These are phyloP conservation scores for Ferrisia virgata DNA, from an alignment of 2,888 invertebrate species.

Conservation along the genomic window DNA sequence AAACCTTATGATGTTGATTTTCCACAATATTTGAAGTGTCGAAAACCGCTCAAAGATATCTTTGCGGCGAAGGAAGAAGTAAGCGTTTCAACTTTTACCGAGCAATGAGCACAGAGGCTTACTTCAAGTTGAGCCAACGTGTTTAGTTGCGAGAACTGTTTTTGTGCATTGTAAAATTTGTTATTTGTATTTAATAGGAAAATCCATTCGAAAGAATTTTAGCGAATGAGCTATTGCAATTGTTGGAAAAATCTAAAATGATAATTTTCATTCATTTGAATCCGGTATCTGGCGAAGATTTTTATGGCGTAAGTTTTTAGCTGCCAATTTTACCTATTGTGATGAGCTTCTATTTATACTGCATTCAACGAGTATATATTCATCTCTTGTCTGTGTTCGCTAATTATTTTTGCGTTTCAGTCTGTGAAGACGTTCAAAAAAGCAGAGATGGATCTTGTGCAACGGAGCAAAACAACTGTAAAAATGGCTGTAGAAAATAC, in stretches of 20 bases:
- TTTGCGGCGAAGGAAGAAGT: neutral
- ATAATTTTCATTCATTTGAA: slow-evolving; percentile 44
- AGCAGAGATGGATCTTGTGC: slow-evolving; percentile 62
- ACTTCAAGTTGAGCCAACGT: no score
- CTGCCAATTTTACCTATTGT: neutral
- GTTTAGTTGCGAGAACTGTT: no score
- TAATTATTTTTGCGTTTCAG: slow-evolving; percentile 36
- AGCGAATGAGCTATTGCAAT: slow-evolving; percentile 41
- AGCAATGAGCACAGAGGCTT: no score
- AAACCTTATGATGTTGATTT: slow-evolving; percentile 52
- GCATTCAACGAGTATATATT: no score
- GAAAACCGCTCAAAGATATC: slow-evolving; percentile 50
- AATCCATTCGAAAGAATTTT: slow-evolving; percentile 46
- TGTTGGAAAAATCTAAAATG: slow-evolving; percentile 47
- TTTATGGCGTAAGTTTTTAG: neutral
- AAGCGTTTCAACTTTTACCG: neutral
- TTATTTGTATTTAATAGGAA: neutral
- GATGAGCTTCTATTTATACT: no score
- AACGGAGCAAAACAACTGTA: slow-evolving; percentile 65
- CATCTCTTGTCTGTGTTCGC: no score
- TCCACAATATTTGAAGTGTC: slow-evolving; percentile 59
- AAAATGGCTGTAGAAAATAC: slow-evolving; percentile 65
- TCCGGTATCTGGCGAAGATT: slow-evolving; percentile 37
- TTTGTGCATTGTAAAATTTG: neutral
- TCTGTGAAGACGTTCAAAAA: slow-evolving; percentile 43